Evolutionary conservation across 1,140 invertebrate genomes (phyloP), one percentile per base, ranked within the genome.

Genomic region (Sarcophaga peregrina): DNA sequence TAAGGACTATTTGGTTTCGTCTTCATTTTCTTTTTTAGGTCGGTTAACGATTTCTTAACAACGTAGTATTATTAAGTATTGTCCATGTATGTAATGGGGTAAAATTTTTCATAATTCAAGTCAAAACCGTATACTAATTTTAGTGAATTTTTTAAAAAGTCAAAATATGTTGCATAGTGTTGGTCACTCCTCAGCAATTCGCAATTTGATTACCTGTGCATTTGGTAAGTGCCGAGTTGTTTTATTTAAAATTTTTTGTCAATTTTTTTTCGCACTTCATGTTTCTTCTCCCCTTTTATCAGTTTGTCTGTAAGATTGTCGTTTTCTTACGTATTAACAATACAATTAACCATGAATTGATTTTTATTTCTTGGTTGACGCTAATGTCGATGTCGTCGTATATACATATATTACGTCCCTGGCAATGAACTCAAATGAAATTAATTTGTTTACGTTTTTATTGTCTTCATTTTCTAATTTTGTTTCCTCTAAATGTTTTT

Each of bases 371-470:
- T 37, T 37, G n/a, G 54, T 58, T 6, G 54, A 58, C 11, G 54
- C 54, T 5, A 58, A 58, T 13, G n/a, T 13, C 54, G 54, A 58
- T 58, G 54, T 58, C 54, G 54, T 58, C 54, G 54, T 58, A 58
- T 58, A 20, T n/a, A n/a, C n/a, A n/a, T 68, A 10, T 68, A 37
- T 37, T 37, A 20, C 20, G 62, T 17, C 62, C 62, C 62, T 68
- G 62, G 17, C 62, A 68, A 68, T 68, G 62, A 68, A 68, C 62
- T 68, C 8, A 20, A 68, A 37, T 37, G 25, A 37, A 62, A 68
- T 68, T 68, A 68, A 20, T 68, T 68, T 68, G 62, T 68, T 37
- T 37, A 37, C 25, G 25, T 37, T 68, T 68, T 68, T 68, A 20
- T n/a, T 20, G 52, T 58, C 0, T 68, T 68, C 20, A 20, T 20